Percentiles rank a stretch among this genome's conserved stretches.
Evolutionary conservation across 2,888 invertebrate species (phyloP).

Genomic region (Mycalesis mineus): DNA sequence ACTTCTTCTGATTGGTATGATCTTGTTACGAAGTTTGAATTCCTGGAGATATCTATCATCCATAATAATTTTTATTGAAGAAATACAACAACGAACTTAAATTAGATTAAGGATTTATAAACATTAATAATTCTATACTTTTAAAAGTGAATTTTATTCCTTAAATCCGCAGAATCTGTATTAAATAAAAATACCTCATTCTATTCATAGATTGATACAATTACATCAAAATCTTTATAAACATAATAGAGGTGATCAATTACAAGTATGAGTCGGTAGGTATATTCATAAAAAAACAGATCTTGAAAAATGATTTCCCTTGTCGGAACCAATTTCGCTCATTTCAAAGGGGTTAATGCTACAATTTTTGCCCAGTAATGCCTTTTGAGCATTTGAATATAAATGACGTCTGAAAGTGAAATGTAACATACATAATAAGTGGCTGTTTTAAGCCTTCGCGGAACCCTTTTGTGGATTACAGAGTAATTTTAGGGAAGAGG

Average conservation of each 20-base stretch:
- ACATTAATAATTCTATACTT: no score
- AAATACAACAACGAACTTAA: no score
- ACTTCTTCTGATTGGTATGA: no score
- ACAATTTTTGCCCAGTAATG: constrained; percentile 76
- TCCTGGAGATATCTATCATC: no score
- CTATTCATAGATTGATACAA: not conserved
- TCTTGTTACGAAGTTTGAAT: no score
- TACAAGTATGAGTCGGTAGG: constrained; percentile 21
- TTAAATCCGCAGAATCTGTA: no score
- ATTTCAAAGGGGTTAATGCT: constrained; percentile 72
- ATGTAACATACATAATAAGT: constrained; percentile 79
- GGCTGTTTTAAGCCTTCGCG: constrained; percentile 76
- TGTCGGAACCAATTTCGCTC: constrained; percentile 61
- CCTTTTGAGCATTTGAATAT: constrained; percentile 78
- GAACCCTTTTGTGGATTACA: constrained; percentile 75
- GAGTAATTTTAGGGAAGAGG: constrained; percentile 37
- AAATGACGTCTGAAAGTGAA: constrained; percentile 79
- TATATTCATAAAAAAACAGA: constrained; percentile 31
- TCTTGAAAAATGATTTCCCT: constrained; percentile 53
- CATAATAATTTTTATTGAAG: no score
- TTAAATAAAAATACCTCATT: no score
- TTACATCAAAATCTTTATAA: not conserved
- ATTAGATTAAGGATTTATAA: no score
- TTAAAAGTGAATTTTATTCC: no score
- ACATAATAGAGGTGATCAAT: constrained; percentile 30